Evolutionary conservation across 2,797 vertebrate genomes (phyloP), one percentile per base, ranked within the genome.

Genomic region (Spinus olivaceus): DNA sequence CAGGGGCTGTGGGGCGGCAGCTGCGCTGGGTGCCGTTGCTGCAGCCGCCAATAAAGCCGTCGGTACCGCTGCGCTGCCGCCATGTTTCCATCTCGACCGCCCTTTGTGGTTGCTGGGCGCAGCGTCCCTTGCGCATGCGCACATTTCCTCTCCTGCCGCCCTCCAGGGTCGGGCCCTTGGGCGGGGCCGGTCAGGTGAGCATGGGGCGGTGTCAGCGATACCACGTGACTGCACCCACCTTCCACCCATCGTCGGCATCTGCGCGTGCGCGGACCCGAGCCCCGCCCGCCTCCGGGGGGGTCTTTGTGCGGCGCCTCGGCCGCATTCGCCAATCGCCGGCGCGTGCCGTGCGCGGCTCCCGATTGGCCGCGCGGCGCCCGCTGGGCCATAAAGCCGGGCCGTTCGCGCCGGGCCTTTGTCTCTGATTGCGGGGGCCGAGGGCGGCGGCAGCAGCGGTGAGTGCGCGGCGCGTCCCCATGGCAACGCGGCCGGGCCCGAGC

Each of bases 161-260:
- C 2, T 4, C 3, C 2, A 5, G 14, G 51, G 64, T 22, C 22
- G 49, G n/a, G 39, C 14, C 24, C 17, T 14, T 1, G 25, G 37
- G 32, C 21, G 8, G 49, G 2, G 13, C 23, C 9, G 28, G 9
- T 24, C 35, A 14, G 30, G 16, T 35, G 44, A 10, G 80, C 27
- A 33, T 6, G 11, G 24, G 71, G 71, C 37, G 46, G 8, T 28
- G 37, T 0, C 47, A 4, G 14, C 0, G 4, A 1, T 0, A 2
- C 5, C 50, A 32, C 30, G 42, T 56, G 56, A 18, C 10, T 15
- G 7, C 30, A 1, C 2, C 15, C 6, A 2, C 6, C 15, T 32
- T 22, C 14, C 14, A 1, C 30, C 33, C 17, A 6, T 13, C 6
- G 27, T 16, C 13, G 7, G 16, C 5, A 20, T 5, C 15, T 14